Evolutionary conservation across 2,888 invertebrate species (phyloP), one percentile per base, ranked within the genome.

Genomic region (Ectemnius continuus): DNA sequence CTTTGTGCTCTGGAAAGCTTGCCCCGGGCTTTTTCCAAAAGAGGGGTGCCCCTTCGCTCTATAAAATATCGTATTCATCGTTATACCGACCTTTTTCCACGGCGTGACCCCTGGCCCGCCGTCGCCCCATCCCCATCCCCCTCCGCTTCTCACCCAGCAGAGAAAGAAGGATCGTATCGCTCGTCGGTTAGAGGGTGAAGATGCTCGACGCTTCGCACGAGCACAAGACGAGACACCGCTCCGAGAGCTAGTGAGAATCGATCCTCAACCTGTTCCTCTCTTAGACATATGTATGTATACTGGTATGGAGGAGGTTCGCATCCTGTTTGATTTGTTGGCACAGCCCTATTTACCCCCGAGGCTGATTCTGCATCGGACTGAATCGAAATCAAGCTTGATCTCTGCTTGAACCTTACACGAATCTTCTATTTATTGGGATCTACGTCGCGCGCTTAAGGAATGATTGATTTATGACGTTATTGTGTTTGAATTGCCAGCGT

Each of bases 1-100:
- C 82, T 82, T 82, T 79, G 79, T 82, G 74, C 77, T 74, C 76
- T 82, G 77, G 79, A 79, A 82, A 82, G 76, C 76, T 75, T 57
- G 80, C 82, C 80, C 67, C 64, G 63, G 82, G 75, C 76, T 82
- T 78, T 82, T 78, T 68, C 75, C 73, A 58, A 81, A 82, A 80
- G 75, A 70, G 76, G 77, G 74, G 70, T 23, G 63, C 57, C 56
- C 58, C 52, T 59, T 73, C 61, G 76, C 74, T 78, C 76, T 80
- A 74, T 81, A 77, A 79, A 83, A 83, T 81, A 82, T 82, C 79
- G 78, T 83, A 81, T 75, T 83, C 81, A 81, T 81, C 81, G 76
- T 78, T 83, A 81, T 73, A 79, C 71, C 83, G 76, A 83, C 79
- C 80, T 81, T 76, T 70, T 36, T 36, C 36, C 36, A 36, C 36